Percentiles rank a stretch among this genome's conserved stretches.
These are phyloP conservation scores for Heteropelma amictum DNA, from an alignment of 2,888 invertebrate genomes.

Conservation along the genomic window DNA sequence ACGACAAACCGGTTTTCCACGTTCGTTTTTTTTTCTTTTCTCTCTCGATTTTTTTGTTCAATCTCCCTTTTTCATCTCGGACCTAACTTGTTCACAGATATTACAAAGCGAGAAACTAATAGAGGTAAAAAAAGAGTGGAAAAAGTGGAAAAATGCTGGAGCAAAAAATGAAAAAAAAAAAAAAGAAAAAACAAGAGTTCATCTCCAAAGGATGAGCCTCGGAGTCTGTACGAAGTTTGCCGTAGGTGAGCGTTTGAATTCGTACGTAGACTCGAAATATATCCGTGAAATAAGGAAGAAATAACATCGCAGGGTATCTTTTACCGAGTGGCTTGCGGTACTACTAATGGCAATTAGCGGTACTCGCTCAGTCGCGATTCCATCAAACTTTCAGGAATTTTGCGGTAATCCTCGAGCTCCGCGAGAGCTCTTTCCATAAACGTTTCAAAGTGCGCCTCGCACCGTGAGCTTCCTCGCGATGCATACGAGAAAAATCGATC, in stretches of 20 bases:
- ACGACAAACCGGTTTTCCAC: constrained; percentile 47
- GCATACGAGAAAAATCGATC: neutral
- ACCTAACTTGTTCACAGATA: too few species aligned
- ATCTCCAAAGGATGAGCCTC: neutral
- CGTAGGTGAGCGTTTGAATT: too few species aligned
- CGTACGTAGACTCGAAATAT: too few species aligned
- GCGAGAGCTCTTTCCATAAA: neutral
- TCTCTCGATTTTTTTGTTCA: constrained; percentile 13
- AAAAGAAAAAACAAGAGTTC: neutral
- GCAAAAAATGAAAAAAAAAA: neutral
- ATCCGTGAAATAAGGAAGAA: neutral
- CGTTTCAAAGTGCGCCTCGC: neutral
- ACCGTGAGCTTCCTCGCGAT: neutral
- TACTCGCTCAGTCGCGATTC: constrained; percentile 19
- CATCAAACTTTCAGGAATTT: constrained; percentile 37
- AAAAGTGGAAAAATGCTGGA: too few species aligned
- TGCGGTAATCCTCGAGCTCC: constrained; percentile 16
- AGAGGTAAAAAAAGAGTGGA: too few species aligned
- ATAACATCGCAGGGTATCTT: constrained; percentile 27
- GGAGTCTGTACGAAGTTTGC: too few species aligned
- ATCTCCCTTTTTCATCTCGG: too few species aligned
- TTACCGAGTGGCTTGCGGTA: constrained; percentile 13
- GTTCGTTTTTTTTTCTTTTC: constrained; percentile 19
- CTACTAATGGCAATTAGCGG: constrained; percentile 32
- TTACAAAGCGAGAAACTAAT: too few species aligned